Evolutionary conservation across 1,140 invertebrate species (phyloP), one percentile per base, ranked within the genome.

Genomic region (Arctopsyche grandis): DNA sequence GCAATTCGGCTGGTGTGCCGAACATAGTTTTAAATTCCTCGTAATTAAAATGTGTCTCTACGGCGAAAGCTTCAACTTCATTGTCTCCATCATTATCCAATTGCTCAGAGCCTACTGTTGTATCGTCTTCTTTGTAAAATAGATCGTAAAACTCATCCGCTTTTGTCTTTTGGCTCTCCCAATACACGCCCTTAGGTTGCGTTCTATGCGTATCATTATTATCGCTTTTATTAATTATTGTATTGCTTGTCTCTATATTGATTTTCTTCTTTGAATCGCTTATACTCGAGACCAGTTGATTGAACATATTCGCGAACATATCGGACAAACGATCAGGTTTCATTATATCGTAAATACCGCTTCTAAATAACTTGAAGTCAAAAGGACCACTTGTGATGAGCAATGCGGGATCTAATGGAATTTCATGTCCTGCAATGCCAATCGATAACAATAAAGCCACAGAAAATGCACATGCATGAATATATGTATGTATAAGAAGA

Each of bases 351-450:
- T 83, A 81, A 63, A 83, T 48, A 77, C 80, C 75, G 71, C 52
- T 77, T 76, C 66, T 75, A 74, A 81, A 77, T 19, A 83, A 48
- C 43, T 83, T 83, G 77, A 81, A 83, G 78, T 83, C 82, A 78
- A 83, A 83, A 10, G 82, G 82, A 80, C 78, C 79, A 69, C 79
- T 75, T 10, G 82, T 77, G 71, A 83, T 83, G 58, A 83, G 82
- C n/a, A 86, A 83, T 29, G 86, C 88, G 79, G 87, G 87, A 80
- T 87, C 87, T 85, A 88, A 87, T 88, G 87, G 75, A 84, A 86
- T 86, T 84, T 84, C 86, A 85, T 86, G 84, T 85, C 87, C 88
- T 89, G 87, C 85, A 88, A 87, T 86, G 87, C 84, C 83, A 86
- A 88, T 87, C 80, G 78, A 81, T 80, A 81, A 83, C 75, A 81